Evolutionary conservation across 2,888 invertebrate species (phyloP).

Genomic region (Pasiphila rectangulata): DNA sequence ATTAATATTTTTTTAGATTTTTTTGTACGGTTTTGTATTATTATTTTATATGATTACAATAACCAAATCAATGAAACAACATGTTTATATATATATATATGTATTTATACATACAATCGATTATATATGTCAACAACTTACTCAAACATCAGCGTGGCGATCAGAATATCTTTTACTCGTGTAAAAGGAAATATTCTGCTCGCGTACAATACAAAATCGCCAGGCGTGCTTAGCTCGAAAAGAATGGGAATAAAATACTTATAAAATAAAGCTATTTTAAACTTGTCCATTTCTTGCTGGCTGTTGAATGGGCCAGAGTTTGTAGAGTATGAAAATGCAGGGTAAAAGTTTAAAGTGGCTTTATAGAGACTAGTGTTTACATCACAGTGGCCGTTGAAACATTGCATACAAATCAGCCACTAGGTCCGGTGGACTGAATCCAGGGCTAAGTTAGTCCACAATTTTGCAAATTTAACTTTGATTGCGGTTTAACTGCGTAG

Average conservation of each 20-base stretch:
- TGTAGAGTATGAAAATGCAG: constrained; percentile 40
- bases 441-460: constrained; percentile 42
- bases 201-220: constrained; percentile 19
- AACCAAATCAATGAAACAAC: too few relatives aligned
- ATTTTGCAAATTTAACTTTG: constrained; percentile 60
- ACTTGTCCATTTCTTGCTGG: constrained; percentile 40
- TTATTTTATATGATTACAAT: too few relatives aligned
- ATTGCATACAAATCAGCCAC: constrained; percentile 60
- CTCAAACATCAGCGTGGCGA: background rate
- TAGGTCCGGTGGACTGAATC: too few relatives aligned
- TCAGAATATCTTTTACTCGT: constrained; percentile 14
- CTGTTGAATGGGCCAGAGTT: constrained; percentile 37
- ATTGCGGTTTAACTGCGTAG: constrained; percentile 56
- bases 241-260: constrained; percentile 26
- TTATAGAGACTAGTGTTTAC: constrained; percentile 42
- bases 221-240: constrained; percentile 16
- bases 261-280: constrained; percentile 37
- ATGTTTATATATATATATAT: too few relatives aligned
- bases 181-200: constrained; percentile 10
- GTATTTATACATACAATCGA: too few relatives aligned
- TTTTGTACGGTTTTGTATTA: too few relatives aligned
- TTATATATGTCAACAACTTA: background rate
- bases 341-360: constrained; percentile 54
- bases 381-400: constrained; percentile 45
- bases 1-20: too few relatives aligned